These are phyloP conservation scores for Euwallacea fornicatus DNA, from an alignment of 1,140 invertebrate genomes.

Conservation along the genomic window DNA sequence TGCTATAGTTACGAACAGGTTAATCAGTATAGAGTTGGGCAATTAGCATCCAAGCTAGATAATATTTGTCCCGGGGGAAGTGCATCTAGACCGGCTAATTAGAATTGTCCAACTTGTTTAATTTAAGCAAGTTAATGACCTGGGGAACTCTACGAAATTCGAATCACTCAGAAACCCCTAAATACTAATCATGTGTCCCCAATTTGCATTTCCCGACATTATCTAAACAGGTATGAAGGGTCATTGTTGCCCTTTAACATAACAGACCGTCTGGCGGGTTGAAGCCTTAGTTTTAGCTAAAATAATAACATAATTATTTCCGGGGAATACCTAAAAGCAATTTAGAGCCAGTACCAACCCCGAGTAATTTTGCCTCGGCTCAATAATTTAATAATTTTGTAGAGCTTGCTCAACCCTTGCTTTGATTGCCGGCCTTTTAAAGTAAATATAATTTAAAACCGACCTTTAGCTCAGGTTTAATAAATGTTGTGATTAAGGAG, in stretches of 20 bases:
- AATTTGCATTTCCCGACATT: background rate
- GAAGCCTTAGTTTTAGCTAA: background rate
- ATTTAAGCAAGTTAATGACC: background rate
- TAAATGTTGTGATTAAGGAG: background rate
- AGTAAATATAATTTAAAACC: constrained; percentile 3
- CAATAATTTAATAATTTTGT: background rate
- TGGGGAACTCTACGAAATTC: background rate
- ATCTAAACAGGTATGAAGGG: background rate
- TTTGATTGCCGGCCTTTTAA: constrained; percentile 2
- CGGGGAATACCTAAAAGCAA: background rate
- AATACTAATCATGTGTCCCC: background rate
- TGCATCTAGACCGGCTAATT: too few relatives aligned
- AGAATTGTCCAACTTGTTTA: background rate
- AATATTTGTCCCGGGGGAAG: too few relatives aligned
- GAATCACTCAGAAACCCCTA: background rate
- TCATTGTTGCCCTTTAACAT: constrained; percentile 1
- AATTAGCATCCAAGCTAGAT: too few relatives aligned
- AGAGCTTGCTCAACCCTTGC: background rate
- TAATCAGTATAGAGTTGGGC: background rate
- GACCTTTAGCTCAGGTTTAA: background rate
- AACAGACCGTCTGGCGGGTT: background rate
- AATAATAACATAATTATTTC: constrained; percentile 4
- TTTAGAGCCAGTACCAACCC: background rate
- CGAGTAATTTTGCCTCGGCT: background rate
- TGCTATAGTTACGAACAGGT: background rate